phyloP scores from a whole-genome alignment of 2,113 vertebrate species.

The Daphoenositta chrysoptera region DNA sequence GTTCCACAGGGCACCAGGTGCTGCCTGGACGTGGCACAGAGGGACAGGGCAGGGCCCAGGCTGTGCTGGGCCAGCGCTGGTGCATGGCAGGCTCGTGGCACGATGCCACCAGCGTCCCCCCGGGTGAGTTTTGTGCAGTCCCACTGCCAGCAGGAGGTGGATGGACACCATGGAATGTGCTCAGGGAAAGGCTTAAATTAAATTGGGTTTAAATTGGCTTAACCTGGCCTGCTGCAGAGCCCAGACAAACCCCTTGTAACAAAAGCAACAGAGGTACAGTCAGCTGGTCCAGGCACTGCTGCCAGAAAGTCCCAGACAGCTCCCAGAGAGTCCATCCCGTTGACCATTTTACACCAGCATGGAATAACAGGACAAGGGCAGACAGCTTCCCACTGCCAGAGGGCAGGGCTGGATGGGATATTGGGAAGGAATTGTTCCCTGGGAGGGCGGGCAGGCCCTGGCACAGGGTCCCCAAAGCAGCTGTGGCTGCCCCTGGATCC shows the following conservation, averaged over 20 bases:
- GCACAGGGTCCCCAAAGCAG: background rate
- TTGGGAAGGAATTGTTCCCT: background rate
- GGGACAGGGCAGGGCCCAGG: background rate
- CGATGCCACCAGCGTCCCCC: background rate
- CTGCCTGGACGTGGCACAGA: accelerated
- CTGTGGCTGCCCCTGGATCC: background rate
- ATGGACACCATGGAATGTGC: accelerated
- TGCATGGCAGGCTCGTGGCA: accelerated
- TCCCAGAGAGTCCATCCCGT: background rate
- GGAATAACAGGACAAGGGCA: background rate
- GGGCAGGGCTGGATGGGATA: background rate
- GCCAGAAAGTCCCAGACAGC: background rate
- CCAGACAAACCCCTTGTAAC: background rate
- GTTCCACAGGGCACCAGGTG: accelerated
- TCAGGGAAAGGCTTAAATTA: background rate
- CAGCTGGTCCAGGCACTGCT: background rate
- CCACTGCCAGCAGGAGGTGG: background rate
- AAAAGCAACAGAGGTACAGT: background rate
- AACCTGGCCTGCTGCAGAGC: background rate
- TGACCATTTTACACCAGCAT: background rate
- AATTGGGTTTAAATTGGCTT: background rate
- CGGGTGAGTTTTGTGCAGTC: accelerated
- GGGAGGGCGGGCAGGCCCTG: background rate
- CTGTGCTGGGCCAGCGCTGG: background rate
- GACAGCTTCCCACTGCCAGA: background rate